phyloP scores from a whole-genome alignment of 2,113 vertebrate genomes.

The Phalacrocorax carbo region DNA sequence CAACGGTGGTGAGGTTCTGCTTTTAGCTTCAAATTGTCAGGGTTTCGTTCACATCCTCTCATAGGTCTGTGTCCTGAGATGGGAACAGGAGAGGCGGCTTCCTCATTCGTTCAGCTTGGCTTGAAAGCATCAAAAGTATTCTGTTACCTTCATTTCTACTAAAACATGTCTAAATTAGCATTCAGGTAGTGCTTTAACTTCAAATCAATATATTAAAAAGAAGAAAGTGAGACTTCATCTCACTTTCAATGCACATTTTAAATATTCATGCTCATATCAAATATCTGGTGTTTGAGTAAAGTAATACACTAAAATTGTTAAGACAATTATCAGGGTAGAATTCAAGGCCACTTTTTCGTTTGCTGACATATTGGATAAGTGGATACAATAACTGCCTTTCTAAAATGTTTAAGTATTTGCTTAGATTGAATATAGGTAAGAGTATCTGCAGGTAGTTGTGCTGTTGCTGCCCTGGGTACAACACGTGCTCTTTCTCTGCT shows the following conservation, averaged over 20 bases:
- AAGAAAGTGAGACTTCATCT: not conserved
- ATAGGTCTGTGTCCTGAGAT: not conserved
- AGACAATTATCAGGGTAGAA: not conserved
- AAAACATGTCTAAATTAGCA: not conserved
- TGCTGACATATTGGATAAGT: not conserved
- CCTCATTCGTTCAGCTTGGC: not conserved
- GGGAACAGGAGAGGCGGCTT: not conserved
- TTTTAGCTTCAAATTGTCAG: not conserved
- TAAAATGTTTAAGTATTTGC: not conserved
- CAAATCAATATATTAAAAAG: not conserved
- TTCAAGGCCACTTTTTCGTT: not conserved
- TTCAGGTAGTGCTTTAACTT: not conserved
- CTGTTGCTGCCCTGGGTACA: not conserved
- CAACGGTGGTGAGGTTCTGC: not conserved
- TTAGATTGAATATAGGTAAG: rapidly evolving
- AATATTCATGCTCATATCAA: not conserved
- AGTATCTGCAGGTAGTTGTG: too few species aligned
- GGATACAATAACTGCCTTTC: not conserved
- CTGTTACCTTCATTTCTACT: not conserved
- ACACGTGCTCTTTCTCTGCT: rapidly evolving
- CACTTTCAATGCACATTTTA: not conserved
- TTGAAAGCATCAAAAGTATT: not conserved
- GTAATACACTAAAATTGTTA: not conserved
- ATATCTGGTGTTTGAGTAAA: not conserved
- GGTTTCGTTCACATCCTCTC: not conserved